Conservation (phyloP, 2,888 invertebrate species). For the Bruchidius siliquastri region DNA sequence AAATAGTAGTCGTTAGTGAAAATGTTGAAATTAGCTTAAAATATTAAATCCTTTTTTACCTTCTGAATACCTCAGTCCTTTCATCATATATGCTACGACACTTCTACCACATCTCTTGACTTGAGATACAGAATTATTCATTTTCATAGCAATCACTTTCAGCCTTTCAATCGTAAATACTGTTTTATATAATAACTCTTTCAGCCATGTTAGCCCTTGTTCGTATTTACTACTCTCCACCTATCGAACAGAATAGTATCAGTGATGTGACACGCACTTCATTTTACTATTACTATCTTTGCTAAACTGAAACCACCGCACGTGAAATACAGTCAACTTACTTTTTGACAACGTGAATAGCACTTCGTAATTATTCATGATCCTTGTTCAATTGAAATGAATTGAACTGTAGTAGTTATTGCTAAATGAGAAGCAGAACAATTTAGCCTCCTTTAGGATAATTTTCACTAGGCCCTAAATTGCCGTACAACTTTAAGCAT, state of each 20-base stretch:
- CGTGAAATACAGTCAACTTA: too few species aligned
- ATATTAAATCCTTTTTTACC: slow-evolving; percentile 20
- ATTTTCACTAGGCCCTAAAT: too few species aligned
- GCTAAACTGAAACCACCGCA: too few species aligned
- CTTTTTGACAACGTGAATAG: too few species aligned
- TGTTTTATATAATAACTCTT: slow-evolving; percentile 68
- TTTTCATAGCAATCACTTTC: slow-evolving; percentile 72
- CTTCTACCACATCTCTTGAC: slow-evolving; percentile 68
- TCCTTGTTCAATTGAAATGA: too few species aligned
- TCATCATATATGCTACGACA: slow-evolving; percentile 60
- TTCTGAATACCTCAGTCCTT: slow-evolving; percentile 53
- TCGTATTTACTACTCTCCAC: slow-evolving; percentile 72
- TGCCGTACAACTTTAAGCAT: too few species aligned
- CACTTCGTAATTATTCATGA: too few species aligned
- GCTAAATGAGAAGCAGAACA: too few species aligned
- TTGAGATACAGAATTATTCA: slow-evolving; percentile 76
- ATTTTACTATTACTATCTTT: too few species aligned
- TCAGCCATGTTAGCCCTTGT: slow-evolving; percentile 69
- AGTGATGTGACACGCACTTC: not conserved
- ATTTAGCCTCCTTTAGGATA: too few species aligned
- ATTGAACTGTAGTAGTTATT: too few species aligned
- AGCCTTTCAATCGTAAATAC: slow-evolving; percentile 70
- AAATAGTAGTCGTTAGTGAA: too few species aligned
- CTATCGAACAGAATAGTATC: not conserved
- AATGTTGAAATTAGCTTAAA: not conserved